These are phyloP conservation scores for Scolanthus callimorphus DNA, from an alignment of 92 coral and sea anemone species.

Conservation along the genomic window DNA sequence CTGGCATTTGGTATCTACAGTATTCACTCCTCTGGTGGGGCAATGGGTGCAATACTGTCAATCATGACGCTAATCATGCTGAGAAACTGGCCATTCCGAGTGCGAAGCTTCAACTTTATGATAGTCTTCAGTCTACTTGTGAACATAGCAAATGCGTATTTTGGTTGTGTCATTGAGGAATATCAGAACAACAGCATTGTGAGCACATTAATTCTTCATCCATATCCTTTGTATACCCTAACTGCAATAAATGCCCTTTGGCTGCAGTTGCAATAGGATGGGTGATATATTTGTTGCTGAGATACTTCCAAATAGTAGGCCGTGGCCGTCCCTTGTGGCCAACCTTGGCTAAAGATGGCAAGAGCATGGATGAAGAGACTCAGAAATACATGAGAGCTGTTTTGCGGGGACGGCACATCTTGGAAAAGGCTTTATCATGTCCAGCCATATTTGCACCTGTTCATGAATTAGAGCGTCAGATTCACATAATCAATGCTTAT, in stretches of 20 bases:
- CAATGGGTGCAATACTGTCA: conserved; percentile 79
- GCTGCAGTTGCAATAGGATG: conserved; percentile 62
- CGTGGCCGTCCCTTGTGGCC: conserved; percentile 87
- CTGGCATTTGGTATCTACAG: conserved; percentile 71
- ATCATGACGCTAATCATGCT: conserved; percentile 83
- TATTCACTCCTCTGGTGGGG: conserved; percentile 77
- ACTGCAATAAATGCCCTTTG: conserved; percentile 56
- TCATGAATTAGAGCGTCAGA: conserved; percentile 95
- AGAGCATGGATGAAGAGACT: conserved; percentile 80
- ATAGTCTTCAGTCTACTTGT: conserved; percentile 70
- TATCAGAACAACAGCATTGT: conserved; percentile 46
- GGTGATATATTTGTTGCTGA: conserved; percentile 67
- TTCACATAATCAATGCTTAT: conserved; percentile 95
- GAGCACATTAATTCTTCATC: conserved; percentile 79
- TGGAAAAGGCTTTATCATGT: conserved; percentile 85
- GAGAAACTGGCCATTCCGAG: conserved; percentile 80
- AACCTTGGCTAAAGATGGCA: conserved; percentile 75
- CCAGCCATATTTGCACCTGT: conserved; percentile 97
- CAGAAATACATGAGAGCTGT: conserved; percentile 95
- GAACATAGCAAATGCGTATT: conserved; percentile 73
- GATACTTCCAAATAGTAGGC: conserved; percentile 57
- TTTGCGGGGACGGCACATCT: conserved; percentile 86
- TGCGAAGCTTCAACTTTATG: conserved; percentile 86
- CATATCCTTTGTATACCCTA: conserved; percentile 73
- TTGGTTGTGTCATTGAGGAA: conserved; percentile 78